Evolutionary conservation across 2,113 vertebrate species (phyloP).

Genomic region (Rutilus rutilus): DNA sequence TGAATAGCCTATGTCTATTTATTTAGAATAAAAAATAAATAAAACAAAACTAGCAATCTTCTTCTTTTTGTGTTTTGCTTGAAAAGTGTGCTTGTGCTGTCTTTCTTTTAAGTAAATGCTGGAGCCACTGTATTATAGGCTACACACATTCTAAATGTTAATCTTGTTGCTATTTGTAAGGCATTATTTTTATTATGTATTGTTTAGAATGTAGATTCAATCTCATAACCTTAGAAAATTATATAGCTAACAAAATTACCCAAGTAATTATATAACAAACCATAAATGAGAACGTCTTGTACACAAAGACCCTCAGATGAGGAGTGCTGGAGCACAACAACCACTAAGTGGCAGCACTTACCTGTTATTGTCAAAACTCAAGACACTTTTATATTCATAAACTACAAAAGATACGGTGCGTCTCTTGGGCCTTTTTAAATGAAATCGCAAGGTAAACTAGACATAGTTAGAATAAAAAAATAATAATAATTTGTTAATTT

Average conservation of each 20-base stretch:
- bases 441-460: neutral
- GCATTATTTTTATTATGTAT: neutral
- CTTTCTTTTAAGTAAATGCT: no score
- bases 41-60: no score
- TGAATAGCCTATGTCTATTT: neutral
- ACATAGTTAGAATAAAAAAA: no score
- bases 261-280: neutral
- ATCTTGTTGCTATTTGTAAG: neutral
- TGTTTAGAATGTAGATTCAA: neutral
- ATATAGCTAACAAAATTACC: neutral
- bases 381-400: neutral
- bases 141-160: neutral
- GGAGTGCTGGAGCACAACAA: neutral
- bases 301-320: neutral
- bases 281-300: neutral
- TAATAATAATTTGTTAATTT: no score
- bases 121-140: no score
- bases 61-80: no score
- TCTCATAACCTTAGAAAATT: neutral
- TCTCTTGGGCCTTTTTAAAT: neutral
- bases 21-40: neutral
- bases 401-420: neutral
- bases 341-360: slow-evolving; percentile 38
- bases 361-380: neutral
- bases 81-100: no score